Conservation (phyloP, 37 sponge, comb jelly and placozoan species). For the Aplysina aerophoba region DNA sequence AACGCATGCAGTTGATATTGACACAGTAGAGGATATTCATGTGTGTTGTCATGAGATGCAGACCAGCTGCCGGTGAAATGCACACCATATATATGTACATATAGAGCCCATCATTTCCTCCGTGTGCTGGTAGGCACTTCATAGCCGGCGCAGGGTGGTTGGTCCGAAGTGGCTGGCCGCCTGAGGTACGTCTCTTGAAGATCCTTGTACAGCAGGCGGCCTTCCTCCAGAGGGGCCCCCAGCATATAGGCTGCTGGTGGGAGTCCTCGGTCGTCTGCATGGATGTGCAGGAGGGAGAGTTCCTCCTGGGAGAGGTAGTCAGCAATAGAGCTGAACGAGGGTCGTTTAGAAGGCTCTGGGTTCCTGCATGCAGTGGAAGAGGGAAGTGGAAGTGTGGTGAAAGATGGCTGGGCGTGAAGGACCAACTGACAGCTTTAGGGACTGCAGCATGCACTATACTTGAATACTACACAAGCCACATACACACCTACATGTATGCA, state of each 20-base stretch:
- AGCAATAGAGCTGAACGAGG: conserved; percentile 30
- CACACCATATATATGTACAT: no score
- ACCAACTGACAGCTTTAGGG: no score
- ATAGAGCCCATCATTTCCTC: no score
- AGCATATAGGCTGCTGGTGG: conserved; percentile 22
- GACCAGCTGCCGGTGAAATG: no score
- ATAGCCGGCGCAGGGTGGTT: not conserved
- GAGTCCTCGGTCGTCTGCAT: not conserved
- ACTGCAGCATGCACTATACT: no score
- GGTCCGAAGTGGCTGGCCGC: not conserved
- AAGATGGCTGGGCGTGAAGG: no score
- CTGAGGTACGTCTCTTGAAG: conserved; percentile 44
- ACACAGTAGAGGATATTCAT: no score
- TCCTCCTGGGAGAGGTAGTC: conserved; percentile 3
- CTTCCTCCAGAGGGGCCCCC: conserved; percentile 50
- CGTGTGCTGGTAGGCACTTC: not conserved
- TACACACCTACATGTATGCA: no score
- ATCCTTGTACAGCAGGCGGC: conserved; percentile 48
- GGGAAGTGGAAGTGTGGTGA: no score
- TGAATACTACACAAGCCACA: no score
- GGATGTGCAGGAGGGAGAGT: not conserved
- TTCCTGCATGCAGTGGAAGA: conserved; percentile 37
- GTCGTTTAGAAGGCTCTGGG: conserved; percentile 40
- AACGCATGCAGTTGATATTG: no score
- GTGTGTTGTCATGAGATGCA: no score